A percentile compares a stretch with the other conserved stretches of the same genome.
Conservation (phyloP, 2,113 vertebrate species). For the Varanus komodoensis region DNA sequence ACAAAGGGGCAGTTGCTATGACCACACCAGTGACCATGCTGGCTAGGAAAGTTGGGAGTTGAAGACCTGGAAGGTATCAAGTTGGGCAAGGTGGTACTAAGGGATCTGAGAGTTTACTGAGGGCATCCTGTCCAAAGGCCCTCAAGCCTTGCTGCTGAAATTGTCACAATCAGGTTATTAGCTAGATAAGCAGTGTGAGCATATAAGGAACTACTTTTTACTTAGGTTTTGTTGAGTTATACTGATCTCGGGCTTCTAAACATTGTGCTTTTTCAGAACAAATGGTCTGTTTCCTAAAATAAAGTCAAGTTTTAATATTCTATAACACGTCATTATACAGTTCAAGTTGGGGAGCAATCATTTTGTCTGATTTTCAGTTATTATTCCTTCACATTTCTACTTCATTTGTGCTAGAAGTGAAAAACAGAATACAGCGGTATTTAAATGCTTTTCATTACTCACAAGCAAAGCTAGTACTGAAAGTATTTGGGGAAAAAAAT, state of each 20-base stretch:
- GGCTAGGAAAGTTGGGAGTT: too few relatives aligned
- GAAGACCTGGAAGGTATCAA: too few relatives aligned
- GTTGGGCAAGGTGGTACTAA: too few relatives aligned
- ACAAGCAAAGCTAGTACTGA: background rate
- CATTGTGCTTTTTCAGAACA: background rate
- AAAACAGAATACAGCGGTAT: background rate
- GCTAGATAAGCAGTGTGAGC: background rate
- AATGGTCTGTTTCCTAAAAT: background rate
- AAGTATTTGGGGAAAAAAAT: too few relatives aligned
- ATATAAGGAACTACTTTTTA: background rate
- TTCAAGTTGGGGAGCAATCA: background rate
- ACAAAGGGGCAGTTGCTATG: too few relatives aligned
- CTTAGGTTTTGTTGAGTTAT: background rate
- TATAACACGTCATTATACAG: background rate
- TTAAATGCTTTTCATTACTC: background rate
- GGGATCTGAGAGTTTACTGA: too few relatives aligned
- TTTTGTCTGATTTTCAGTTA: constrained; percentile 27
- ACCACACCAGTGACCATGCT: too few relatives aligned
- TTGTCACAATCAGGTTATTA: background rate
- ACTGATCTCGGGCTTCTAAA: background rate
- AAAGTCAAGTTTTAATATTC: background rate
- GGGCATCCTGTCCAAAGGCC: background rate
- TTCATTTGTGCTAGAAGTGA: constrained; percentile 25
- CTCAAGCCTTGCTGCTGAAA: background rate
- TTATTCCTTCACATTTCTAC: constrained; percentile 6